Evolutionary conservation across 1,140 invertebrate species (phyloP), one percentile per base, ranked within the genome.

Genomic region (Drosophila virilis): DNA sequence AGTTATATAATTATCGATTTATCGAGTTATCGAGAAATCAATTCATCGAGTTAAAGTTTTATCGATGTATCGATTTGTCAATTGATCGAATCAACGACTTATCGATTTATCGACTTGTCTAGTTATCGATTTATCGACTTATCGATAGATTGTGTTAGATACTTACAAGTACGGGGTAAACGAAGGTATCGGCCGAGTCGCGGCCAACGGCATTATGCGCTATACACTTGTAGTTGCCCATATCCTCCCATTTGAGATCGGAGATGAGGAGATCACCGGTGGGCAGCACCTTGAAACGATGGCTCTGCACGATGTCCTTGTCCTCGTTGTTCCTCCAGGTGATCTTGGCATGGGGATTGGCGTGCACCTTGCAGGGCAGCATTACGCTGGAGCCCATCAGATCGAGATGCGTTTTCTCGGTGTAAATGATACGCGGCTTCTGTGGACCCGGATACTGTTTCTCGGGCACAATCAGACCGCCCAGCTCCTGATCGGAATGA

Each of bases 201-300:
- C 94, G 93, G 8, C 95, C 96, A 35, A 94, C 92, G 1, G 92
- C 77, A 91, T 97, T 97, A 66, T 94, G 93, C 5, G 95, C 96
- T 1, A 94, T 93, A 83, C 97, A 98, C 3, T 93, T 95, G 93
- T 95, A 98, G 8, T 93, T 93, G 32, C 96, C 97, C 96, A 97
- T 97, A 85, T 97, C 96, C 10, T 93, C 92, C 96, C 96, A 98
- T 13, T 92, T 93, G 12, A 97, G 90, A 33, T 94, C 93, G 7
- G 93, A 92, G 65, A 98, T 96, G 2, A 96, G 78, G 4, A 98
- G 93, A 79, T 96, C 95, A 1, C 97, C 97, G 78, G 94, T 95
- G 12, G 94, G 92, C 59, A 96, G 93, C 60, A 95, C 93, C 91
- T 94, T 93, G 92, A 80, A 91, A 93, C 93, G 54, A 91, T 93